phyloP scores from a whole-genome alignment of 2,888 invertebrate genomes.

The Agrilus mali region DNA sequence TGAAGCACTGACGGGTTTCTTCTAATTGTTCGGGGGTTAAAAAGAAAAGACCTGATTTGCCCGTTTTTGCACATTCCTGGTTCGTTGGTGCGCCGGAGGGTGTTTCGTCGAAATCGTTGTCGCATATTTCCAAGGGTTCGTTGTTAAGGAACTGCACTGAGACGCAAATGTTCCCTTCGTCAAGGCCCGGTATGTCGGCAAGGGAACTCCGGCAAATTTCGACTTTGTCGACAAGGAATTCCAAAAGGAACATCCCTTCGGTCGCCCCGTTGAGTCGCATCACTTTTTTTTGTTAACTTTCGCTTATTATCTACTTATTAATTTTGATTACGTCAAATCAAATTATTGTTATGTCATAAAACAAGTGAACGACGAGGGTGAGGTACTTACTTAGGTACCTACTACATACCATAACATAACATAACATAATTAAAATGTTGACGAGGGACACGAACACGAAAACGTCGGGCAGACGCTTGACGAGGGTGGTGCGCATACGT shows the following conservation, averaged over 20 bases:
- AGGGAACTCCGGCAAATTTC: conserved; percentile 4
- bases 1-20: conserved; percentile 40
- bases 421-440: too few relatives aligned
- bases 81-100: conserved; percentile 26
- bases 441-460: too few relatives aligned
- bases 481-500: too few relatives aligned
- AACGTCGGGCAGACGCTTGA: too few relatives aligned
- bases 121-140: conserved; percentile 48
- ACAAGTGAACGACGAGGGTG: too few relatives aligned
- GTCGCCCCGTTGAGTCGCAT: conserved; percentile 23
- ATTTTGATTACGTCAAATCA: too few relatives aligned
- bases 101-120: conserved; percentile 36
- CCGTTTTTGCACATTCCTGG: conserved; percentile 39
- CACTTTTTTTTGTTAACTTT: too few relatives aligned
- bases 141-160: conserved; percentile 46
- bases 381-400: too few relatives aligned
- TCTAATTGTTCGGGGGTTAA: conserved; percentile 40
- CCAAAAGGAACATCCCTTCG: conserved; percentile 48
- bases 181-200: too few relatives aligned
- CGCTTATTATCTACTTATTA: too few relatives aligned
- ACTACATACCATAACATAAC: too few relatives aligned
- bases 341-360: too few relatives aligned
- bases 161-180: conserved; percentile 40
- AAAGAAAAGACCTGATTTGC: conserved; percentile 55
- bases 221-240: conserved; percentile 47